These are phyloP conservation scores for Acleris literana DNA, from an alignment of 2,888 invertebrate species.

Conservation along the genomic window DNA sequence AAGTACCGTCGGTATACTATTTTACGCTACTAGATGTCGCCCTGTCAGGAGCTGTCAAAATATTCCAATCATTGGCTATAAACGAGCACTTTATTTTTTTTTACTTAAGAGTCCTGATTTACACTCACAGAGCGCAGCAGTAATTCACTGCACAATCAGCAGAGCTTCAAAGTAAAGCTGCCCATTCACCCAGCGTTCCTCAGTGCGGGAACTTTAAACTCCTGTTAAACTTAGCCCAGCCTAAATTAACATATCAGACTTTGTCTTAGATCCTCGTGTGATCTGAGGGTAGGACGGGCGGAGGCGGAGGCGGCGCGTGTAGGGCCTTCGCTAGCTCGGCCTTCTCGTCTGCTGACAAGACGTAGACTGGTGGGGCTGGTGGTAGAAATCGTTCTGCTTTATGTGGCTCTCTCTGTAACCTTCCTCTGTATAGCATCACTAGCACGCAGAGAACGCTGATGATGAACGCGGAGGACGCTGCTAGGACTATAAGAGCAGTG, in stretches of 20 bases:
- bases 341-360: constrained; percentile 87
- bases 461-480: constrained; percentile 90
- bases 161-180: too few species aligned
- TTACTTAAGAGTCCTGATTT: too few species aligned
- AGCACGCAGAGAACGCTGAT: constrained; percentile 90
- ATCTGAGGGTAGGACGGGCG: constrained; percentile 59
- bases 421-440: constrained; percentile 88
- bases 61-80: too few species aligned
- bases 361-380: constrained; percentile 86
- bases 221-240: constrained; percentile 5
- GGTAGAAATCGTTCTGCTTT: constrained; percentile 85
- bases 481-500: constrained; percentile 89
- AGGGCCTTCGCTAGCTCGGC: constrained; percentile 76
- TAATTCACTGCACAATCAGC: too few species aligned
- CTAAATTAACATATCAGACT: constrained; percentile 24
- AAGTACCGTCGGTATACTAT: too few species aligned
- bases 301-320: constrained; percentile 68
- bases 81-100: too few species aligned
- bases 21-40: too few species aligned
- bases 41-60: too few species aligned
- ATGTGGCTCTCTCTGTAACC: constrained; percentile 77
- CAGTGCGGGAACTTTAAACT: background rate
- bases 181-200: too few species aligned
- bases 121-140: too few species aligned
- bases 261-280: constrained; percentile 59